These are phyloP conservation scores for Drosophila borborema DNA, from an alignment of 2,888 invertebrate species.

Conservation along the genomic window DNA sequence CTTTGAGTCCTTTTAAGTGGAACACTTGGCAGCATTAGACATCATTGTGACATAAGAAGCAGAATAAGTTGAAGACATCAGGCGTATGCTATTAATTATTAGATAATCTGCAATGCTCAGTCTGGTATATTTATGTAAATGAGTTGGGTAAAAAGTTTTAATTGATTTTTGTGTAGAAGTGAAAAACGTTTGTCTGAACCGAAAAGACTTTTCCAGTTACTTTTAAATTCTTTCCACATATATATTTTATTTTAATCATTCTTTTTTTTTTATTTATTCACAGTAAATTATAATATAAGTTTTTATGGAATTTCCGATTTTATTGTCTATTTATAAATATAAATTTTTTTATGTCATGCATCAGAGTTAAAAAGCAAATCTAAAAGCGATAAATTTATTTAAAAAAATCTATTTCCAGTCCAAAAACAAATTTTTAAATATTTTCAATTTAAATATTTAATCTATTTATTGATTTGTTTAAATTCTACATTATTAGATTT, in stretches of 20 bases:
- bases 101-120: constrained; percentile 5
- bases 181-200: not conserved
- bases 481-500: not conserved
- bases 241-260: too few relatives aligned
- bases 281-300: not conserved
- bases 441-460: not conserved
- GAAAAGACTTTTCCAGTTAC: not conserved
- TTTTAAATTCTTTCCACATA: not conserved
- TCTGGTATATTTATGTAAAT: not conserved
- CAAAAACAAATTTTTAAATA: not conserved
- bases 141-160: not conserved
- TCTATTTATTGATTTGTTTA: too few relatives aligned
- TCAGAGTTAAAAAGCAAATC: too few relatives aligned
- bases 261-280: not conserved
- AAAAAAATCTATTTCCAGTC: too few relatives aligned
- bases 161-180: constrained; percentile 1
- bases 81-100: constrained; percentile 20
- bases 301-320: too few relatives aligned
- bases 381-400: too few relatives aligned
- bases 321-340: too few relatives aligned
- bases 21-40: constrained; percentile 32
- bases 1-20: constrained; percentile 39
- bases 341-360: too few relatives aligned
- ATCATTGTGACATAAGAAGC: constrained; percentile 6
- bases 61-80: constrained; percentile 1